Evolutionary conservation across 2,113 vertebrate species (phyloP), one percentile per base, ranked within the genome.

Genomic region (Pelodiscus sinensis): DNA sequence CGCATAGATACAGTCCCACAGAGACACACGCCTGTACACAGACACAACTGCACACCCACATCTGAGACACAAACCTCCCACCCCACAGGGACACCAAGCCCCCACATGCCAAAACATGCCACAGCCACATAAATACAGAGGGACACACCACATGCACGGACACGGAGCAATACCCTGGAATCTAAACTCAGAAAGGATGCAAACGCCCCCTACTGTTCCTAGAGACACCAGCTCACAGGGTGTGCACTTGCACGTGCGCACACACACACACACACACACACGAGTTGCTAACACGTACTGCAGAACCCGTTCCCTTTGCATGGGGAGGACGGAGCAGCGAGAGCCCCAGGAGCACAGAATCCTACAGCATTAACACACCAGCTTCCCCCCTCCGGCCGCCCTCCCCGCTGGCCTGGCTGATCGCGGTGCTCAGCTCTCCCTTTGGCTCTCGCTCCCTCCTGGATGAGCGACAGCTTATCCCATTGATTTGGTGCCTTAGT

Each of bases 241-340:
- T 16, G 29, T 15, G 14, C 6, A 15, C 60, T 3, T 7, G 4
- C 6, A 8, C 60, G 3, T 14, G 31, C 19, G 3, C 38, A 8
- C 71, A 25, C 71, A 44, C 21, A 7, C 71, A 44, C 10, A 35
- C 68, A 38, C n/a, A 2, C 9, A 71, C 68, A 18, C n/a, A 4
- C 18, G 68, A 38, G 27, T 3, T 71, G 65, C 65, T 71, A 71
- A 19, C 65, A 8, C 6, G 9, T 6, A 71, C 31, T 35, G n/a
- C 35, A 19, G 22, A 18, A 2, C 68, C 21, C n/a, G 10, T 21
- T 22, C 68, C 68, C 35, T 35, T 35, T 71, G 65, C 31, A 71
- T 9, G n/a, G 65, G 16, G 18, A 71, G 31, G 65, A 16, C 65
- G 22, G 9, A 73, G 71, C 35, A 10, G 9, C 4, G 35, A 44